Base-by-base conservation (phyloP, 2,888 invertebrate species). In the Drosophila eohydei region DNA sequence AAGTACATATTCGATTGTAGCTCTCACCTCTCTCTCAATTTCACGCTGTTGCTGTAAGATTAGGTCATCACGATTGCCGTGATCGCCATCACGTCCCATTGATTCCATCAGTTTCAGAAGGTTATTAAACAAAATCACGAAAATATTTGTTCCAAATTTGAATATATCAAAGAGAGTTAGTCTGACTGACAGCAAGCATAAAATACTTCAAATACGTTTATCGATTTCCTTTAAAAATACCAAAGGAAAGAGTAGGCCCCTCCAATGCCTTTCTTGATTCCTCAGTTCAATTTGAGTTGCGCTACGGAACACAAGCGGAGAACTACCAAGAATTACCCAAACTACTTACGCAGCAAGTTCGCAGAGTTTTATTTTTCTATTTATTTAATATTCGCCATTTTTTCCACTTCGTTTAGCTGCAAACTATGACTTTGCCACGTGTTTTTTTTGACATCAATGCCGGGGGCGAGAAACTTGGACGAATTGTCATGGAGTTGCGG, bases 31-130 rank as follows among this genome's bases (percentile, higher is more conserved):
- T 94, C 97, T 97, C 93, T 98, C 98, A 92, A 99, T 98, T 93
- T 97, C 96, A 77, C 97, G 95, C 92, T 98, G 97, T 93, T 98
- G 98, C 92, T 97, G 97, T 94, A 98, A 94, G 88, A 98, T 98
- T 91, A 98, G 94, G 92, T 98, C 98, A 95, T 93, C 93, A 12
- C 92, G 90, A 79, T 92, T 92, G 26, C 86, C 76, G n/a, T 81
- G 81, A 60, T 70, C 84, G 21, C 79, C 81, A 60, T 71, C 85
- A 52, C 80, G 74, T 55, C 86, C 84, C 41, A 81, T 61, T 5
- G 89, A 81, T 54, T 91, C 91, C 92, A 92, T 75, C 12, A 55
- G 38, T 57, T 55, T 50, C 11, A 16, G 2, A 8, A 38, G 34
- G 16, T 26, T 30, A 26, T 21, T 40, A 28, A 50, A 43, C 14